A percentile compares a stretch with the other conserved stretches of the same genome.
Evolutionary conservation across 2,113 vertebrate species (phyloP).

Genomic region (Pseudolaguvia tuberculata): DNA sequence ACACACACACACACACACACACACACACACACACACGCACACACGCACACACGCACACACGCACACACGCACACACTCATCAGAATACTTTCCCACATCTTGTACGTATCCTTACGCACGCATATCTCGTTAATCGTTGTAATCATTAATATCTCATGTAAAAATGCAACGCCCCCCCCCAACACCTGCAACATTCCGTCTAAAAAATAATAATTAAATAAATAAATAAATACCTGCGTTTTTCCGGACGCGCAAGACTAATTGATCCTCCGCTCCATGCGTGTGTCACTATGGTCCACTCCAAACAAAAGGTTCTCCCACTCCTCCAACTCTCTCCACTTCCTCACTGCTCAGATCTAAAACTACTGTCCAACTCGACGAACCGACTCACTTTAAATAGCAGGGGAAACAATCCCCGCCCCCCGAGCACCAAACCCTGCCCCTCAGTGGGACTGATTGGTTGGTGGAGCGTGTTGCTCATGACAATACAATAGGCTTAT

Average conservation of each 20-base stretch:
- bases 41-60: no score
- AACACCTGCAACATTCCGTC: background rate
- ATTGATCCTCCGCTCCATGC: conserved; percentile 49
- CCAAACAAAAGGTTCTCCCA: conserved; percentile 30
- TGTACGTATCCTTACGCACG: no score
- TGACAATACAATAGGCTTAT: conserved; percentile 28
- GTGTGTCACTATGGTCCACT: conserved; percentile 15
- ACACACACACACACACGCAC: background rate
- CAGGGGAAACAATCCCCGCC: conserved; percentile 42
- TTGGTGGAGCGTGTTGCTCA: conserved; percentile 29
- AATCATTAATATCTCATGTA: background rate
- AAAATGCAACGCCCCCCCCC: no score
- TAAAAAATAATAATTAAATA: no score
- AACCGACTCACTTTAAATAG: conserved; percentile 55
- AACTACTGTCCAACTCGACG: conserved; percentile 35
- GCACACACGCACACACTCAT: no score
- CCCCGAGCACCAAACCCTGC: conserved; percentile 37
- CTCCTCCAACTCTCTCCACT: background rate
- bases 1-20: background rate
- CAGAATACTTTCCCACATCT: no score
- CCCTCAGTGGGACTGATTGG: conserved; percentile 46
- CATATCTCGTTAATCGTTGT: background rate
- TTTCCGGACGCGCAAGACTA: conserved; percentile 48
- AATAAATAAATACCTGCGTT: conserved; percentile 47
- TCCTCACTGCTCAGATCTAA: conserved; percentile 31